phyloP scores from a whole-genome alignment of 2,113 vertebrate genomes.

The Hemiscyllium ocellatum region DNA sequence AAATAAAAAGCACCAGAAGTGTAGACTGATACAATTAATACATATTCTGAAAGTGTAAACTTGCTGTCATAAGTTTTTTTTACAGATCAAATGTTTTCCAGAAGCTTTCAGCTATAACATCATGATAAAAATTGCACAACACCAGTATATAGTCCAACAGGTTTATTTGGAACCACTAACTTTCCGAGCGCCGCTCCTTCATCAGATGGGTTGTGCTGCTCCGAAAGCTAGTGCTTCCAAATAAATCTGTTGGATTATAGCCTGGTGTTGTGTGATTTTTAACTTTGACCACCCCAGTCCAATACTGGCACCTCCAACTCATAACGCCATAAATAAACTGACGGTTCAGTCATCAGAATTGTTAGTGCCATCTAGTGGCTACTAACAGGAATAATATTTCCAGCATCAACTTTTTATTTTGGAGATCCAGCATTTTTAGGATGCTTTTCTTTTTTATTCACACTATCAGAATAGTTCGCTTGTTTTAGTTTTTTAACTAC shows the following conservation, averaged over 20 bases:
- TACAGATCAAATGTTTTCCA: not conserved
- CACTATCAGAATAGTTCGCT: not conserved
- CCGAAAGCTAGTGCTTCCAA: too few species aligned
- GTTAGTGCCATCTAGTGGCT: constrained; percentile 2
- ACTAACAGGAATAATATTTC: not conserved
- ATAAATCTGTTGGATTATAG: too few species aligned
- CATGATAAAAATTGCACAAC: not conserved
- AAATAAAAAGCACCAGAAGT: not conserved
- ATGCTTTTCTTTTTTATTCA: not conserved
- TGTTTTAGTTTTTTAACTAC: not conserved
- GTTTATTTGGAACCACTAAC: too few species aligned
- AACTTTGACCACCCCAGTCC: too few species aligned
- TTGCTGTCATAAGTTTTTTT: not conserved
- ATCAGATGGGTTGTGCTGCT: too few species aligned
- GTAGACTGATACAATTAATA: not conserved
- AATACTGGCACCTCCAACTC: too few species aligned
- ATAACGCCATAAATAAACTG: too few species aligned
- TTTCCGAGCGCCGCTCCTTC: too few species aligned
- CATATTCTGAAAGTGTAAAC: not conserved
- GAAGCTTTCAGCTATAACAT: not conserved
- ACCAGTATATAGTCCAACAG: too few species aligned
- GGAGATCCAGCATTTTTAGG: not conserved
- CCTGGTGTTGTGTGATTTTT: too few species aligned
- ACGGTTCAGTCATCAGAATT: not conserved
- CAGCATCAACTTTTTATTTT: not conserved